phyloP scores from a whole-genome alignment of 2,113 vertebrate species.

The Sorex araneus region DNA sequence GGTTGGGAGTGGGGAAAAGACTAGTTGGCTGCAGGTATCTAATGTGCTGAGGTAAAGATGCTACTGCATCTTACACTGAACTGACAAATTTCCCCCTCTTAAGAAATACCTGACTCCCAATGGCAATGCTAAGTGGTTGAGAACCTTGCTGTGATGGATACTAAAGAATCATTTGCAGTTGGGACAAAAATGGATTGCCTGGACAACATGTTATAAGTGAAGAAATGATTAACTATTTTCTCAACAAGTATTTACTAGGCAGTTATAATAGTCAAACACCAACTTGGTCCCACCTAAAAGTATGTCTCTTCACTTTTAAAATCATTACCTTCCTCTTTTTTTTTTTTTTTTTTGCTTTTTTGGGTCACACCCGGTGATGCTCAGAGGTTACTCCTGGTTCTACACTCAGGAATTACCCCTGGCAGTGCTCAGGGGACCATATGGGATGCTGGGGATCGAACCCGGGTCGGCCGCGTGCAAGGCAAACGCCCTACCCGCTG shows the following conservation, averaged over 20 bases:
- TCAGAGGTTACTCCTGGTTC: too few relatives aligned
- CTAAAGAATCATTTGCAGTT: background rate
- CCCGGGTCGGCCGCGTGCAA: too few relatives aligned
- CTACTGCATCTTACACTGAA: background rate
- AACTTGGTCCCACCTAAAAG: slow-evolving; percentile 35
- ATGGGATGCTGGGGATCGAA: too few relatives aligned
- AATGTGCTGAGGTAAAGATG: background rate
- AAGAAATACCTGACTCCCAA: background rate
- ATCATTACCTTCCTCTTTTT: slow-evolving; percentile 53
- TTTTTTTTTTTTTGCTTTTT: slow-evolving; percentile 23
- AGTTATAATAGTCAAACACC: background rate
- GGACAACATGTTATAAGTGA: background rate
- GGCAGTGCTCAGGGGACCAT: too few relatives aligned
- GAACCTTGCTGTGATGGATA: slow-evolving; percentile 32
- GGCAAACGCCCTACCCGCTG: too few relatives aligned
- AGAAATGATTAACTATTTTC: background rate
- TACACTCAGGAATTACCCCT: too few relatives aligned
- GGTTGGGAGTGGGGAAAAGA: rapidly evolving
- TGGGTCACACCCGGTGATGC: too few relatives aligned
- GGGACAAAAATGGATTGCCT: background rate
- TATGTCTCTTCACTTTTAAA: slow-evolving; percentile 19
- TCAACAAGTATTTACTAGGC: slow-evolving; percentile 39
- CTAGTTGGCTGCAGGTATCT: background rate
- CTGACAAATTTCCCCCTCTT: background rate
- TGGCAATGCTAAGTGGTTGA: background rate